Evolutionary conservation across 2,113 vertebrate species (phyloP).

Genomic region (Plectropomus leopardus): DNA sequence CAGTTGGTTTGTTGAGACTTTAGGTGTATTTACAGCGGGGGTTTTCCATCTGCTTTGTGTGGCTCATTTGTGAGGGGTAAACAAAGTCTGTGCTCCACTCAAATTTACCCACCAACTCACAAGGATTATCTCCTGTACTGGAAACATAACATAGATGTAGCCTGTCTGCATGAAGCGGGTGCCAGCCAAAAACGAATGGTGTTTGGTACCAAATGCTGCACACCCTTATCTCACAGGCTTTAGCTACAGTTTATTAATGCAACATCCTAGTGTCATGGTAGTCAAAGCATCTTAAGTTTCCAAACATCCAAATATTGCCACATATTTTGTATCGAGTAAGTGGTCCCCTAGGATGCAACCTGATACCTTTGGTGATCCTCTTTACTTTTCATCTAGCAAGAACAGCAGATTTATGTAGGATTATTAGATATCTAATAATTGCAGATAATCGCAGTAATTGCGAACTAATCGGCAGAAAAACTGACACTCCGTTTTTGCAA

Average conservation of each 20-base stretch:
- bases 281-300: too few relatives aligned
- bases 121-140: constrained; percentile 2
- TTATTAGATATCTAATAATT: neutral
- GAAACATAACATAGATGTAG: neutral
- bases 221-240: neutral
- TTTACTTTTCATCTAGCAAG: neutral
- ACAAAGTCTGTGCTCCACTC: neutral
- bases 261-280: neutral
- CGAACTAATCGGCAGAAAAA: too few relatives aligned
- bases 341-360: neutral
- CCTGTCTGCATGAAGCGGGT: neutral
- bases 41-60: neutral
- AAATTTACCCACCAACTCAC: neutral
- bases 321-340: neutral
- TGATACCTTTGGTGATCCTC: neutral
- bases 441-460: neutral
- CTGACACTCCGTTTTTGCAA: too few relatives aligned
- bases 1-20: neutral
- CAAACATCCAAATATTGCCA: too few relatives aligned
- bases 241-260: neutral
- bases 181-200: neutral
- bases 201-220: neutral
- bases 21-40: neutral
- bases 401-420: neutral
- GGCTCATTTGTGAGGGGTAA: neutral